Evolutionary conservation across 2,888 invertebrate genomes (phyloP).

Genomic region (Rhyacophila evoluta): DNA sequence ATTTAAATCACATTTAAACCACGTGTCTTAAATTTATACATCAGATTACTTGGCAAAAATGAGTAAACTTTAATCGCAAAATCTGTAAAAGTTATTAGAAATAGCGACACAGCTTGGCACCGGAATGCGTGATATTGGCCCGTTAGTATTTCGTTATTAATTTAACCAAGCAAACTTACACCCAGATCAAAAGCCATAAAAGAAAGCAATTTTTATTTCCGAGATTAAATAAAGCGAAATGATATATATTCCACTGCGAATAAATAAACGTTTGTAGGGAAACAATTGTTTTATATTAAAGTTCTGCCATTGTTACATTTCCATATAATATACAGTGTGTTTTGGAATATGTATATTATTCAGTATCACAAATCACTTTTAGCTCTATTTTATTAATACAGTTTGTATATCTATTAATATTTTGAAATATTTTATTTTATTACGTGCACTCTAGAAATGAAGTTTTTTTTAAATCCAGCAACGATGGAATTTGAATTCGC

Average conservation of each 20-base stretch:
- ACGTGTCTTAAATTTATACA: conserved; percentile 17
- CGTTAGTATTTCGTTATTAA: conserved; percentile 43
- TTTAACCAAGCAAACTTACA: conserved; percentile 26
- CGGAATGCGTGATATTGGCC: conserved; percentile 37
- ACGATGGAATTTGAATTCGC: no score
- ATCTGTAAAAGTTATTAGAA: conserved; percentile 37
- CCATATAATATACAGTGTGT: no score
- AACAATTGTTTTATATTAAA: neutral
- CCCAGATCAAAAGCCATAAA: conserved; percentile 7
- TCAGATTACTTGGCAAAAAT: conserved; percentile 27
- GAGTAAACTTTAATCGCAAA: conserved; percentile 42
- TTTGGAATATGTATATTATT: no score
- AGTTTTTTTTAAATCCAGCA: no score
- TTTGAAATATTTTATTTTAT: no score
- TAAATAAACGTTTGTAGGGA: neutral
- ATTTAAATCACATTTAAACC: conserved; percentile 20
- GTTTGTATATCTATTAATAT: no score
- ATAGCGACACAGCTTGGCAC: conserved; percentile 47
- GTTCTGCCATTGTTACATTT: no score
- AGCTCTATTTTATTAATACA: no score
- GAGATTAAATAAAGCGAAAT: neutral
- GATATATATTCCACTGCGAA: neutral
- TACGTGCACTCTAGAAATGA: no score
- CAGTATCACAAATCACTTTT: no score
- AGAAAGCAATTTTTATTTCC: neutral